Evolutionary conservation across 1,140 invertebrate species (phyloP).

Genomic region (Formica selysi): DNA sequence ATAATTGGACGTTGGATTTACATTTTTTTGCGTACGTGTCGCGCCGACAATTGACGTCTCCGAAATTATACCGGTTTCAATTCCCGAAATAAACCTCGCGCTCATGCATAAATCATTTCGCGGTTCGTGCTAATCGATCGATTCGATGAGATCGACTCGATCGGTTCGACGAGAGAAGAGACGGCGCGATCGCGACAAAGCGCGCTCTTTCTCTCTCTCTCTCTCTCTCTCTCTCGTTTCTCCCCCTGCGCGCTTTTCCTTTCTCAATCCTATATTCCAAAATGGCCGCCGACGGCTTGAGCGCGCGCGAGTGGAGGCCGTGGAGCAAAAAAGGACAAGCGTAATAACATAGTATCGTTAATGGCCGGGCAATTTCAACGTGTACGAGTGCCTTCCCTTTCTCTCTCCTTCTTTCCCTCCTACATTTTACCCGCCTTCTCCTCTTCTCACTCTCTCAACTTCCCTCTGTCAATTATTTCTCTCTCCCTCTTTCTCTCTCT

Average conservation of each 20-base stretch:
- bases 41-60: neutral
- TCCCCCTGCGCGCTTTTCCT: constrained; percentile 62
- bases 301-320: constrained; percentile 77
- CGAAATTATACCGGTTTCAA: neutral
- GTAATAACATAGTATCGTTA: constrained; percentile 87
- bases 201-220: neutral
- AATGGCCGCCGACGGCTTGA: constrained; percentile 81
- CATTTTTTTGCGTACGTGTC: neutral
- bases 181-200: constrained; percentile 24
- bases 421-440: constrained; percentile 41
- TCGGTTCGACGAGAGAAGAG: neutral
- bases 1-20: neutral
- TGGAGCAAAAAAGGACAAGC: constrained; percentile 84
- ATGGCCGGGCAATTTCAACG: constrained; percentile 86
- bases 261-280: constrained; percentile 84
- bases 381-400: constrained; percentile 80
- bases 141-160: constrained; percentile 12
- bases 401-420: constrained; percentile 59
- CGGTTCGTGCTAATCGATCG: neutral
- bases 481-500: neutral
- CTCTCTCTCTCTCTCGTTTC: neutral
- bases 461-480: constrained; percentile 35
- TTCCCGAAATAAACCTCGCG: neutral
- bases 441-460: constrained; percentile 13
- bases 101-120: neutral